Evolutionary conservation across 30 jellyfish, hydroid and myxozoan species (phyloP).

Genomic region (Pseudorhiza aurosa): DNA sequence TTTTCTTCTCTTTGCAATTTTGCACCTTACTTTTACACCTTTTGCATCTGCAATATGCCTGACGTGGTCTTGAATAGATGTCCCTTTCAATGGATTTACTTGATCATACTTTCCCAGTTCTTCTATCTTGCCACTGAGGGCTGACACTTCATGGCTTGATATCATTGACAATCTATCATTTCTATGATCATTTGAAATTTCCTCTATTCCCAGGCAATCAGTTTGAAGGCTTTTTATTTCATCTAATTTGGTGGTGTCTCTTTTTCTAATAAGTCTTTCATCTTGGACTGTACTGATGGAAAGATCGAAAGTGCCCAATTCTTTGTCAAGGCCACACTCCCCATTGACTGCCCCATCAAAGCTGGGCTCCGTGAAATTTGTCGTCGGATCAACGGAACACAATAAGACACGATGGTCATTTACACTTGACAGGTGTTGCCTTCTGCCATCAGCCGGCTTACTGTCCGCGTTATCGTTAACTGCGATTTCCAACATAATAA

Average conservation of each 20-base stretch:
- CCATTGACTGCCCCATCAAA: slow-evolving; percentile 12
- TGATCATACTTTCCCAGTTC: background rate
- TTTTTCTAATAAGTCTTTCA: background rate
- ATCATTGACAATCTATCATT: background rate
- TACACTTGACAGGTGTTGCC: slow-evolving; percentile 60
- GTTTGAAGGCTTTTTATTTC: background rate
- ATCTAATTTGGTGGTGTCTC: background rate
- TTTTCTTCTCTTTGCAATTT: slow-evolving; percentile 12
- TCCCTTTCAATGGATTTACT: background rate
- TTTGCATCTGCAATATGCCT: background rate
- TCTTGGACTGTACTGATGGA: background rate
- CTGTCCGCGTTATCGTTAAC: slow-evolving; percentile 30
- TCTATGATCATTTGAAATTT: background rate
- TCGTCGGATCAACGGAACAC: slow-evolving; percentile 57
- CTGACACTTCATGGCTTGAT: background rate
- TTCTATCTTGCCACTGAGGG: background rate
- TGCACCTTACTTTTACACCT: background rate
- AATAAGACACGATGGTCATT: slow-evolving; percentile 72
- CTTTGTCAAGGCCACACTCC: slow-evolving; percentile 31
- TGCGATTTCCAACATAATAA: slow-evolving; percentile 37
- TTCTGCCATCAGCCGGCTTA: slow-evolving; percentile 24
- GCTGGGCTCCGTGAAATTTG: slow-evolving; percentile 20
- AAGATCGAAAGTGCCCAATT: background rate
- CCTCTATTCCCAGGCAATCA: background rate
- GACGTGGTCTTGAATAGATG: background rate